Base-by-base conservation (phyloP, 2,888 invertebrate species). In the Dasysyrphus tricinctus region DNA sequence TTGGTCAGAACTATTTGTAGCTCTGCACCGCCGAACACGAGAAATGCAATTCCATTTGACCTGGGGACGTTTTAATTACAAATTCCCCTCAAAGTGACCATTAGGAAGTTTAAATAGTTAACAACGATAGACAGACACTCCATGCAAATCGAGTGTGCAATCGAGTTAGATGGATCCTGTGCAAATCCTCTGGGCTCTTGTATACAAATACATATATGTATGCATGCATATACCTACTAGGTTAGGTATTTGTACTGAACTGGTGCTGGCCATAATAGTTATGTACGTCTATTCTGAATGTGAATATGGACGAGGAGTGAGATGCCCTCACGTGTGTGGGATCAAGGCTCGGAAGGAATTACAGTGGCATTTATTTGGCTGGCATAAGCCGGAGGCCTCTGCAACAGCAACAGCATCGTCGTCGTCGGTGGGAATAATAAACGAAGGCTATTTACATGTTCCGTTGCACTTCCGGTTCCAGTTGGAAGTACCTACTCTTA, bases 1-100 rank as follows among this genome's bases (percentile, higher is more conserved):
- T 85, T 80, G 49, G 73, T 16, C 59, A 80, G 39, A 76, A 56
- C 75, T 61, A 67, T 80, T 80, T 47, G 80, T 69, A 81, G 77
- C 80, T 74, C 56, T 70, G 82, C 74, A 82, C 75, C 79, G 82
- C 82, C 78, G 82, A 82, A 79, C 82, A 81, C 86, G 70, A 86
- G 86, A 86, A 86, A 86, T 86, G 86, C 86, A 86, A 86, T 86
- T 88, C 77, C 80, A 84, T 79, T 80, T 77, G 87, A 86, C 78
- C 88, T 82, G 88, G 88, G 87, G 88, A 88, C 88, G 84, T 87
- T 88, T 88, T 88, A 88, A 88, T 88, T 88, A 88, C 88, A 79
- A 84, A 88, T 88, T 88, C 87, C 83, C 87, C 88, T 88, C 88
- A 88, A 88, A 88, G 88, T 83, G 88, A 88, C 84, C 88, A 88